Percentiles rank a stretch among this genome's conserved stretches.
These are phyloP conservation scores for human DNA, from an alignment of 2,113 vertebrate genomes.

Conservation along the genomic window DNA sequence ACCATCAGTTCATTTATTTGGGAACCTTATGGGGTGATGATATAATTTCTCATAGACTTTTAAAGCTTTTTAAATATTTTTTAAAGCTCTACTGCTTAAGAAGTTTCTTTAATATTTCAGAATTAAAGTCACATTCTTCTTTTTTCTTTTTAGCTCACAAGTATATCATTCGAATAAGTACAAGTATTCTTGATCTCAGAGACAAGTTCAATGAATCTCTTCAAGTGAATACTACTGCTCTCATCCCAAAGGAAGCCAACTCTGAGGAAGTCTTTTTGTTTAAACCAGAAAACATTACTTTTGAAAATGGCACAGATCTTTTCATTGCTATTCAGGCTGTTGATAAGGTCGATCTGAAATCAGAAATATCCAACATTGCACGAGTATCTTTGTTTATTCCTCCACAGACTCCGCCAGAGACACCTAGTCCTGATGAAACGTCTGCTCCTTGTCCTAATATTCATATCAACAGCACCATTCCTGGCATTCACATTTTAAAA, in stretches of 20 bases:
- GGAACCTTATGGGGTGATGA: neutral
- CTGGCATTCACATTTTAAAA: constrained; percentile 69
- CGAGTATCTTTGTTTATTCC: constrained; percentile 73
- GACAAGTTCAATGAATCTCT: constrained; percentile 73
- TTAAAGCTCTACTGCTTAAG: neutral
- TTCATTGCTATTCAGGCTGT: constrained; percentile 79
- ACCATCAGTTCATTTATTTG: neutral
- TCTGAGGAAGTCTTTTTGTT: constrained; percentile 77
- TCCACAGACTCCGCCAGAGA: neutral
- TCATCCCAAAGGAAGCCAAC: constrained; percentile 75
- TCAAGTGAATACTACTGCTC: constrained; percentile 72
- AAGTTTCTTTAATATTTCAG: neutral
- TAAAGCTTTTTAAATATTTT: neutral
- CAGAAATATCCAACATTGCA: constrained; percentile 82
- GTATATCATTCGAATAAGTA: constrained; percentile 84
- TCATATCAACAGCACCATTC: constrained; percentile 66
- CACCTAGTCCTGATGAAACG: neutral
- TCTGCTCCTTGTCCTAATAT: neutral
- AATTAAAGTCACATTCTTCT: neutral
- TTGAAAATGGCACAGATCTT: constrained; percentile 76
- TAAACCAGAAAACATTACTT: constrained; percentile 52
- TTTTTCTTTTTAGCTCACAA: constrained; percentile 74
- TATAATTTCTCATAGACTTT: neutral
- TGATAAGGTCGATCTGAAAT: constrained; percentile 73
- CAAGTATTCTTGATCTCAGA: constrained; percentile 74